Percentiles rank a stretch among this genome's conserved stretches.
These are phyloP conservation scores for Gulo gulo DNA, from an alignment of 2,113 vertebrate species.

Conservation along the genomic window DNA sequence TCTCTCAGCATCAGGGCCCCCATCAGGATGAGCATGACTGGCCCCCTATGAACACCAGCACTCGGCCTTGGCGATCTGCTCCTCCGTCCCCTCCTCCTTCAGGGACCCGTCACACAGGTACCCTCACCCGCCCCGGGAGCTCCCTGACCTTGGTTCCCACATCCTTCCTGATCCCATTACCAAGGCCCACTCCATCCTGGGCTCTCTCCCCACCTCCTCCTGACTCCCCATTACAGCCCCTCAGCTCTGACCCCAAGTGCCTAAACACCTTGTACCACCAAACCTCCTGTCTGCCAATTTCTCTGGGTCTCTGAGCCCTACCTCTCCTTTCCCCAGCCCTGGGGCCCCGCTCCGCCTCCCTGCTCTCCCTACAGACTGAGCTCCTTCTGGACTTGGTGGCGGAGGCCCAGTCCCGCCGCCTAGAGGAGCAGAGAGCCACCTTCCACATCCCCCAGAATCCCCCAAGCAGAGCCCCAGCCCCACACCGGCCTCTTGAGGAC, in stretches of 20 bases:
- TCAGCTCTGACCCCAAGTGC: not conserved
- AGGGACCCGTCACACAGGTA: slow-evolving; percentile 69
- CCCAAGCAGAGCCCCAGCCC: not conserved
- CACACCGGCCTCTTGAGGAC: slow-evolving; percentile 67
- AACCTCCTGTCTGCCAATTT: not conserved
- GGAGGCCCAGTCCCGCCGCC: slow-evolving; percentile 87
- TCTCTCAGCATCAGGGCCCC: slow-evolving; percentile 42
- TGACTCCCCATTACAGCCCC: not conserved
- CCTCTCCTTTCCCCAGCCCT: slow-evolving; percentile 75
- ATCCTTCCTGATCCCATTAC: not conserved
- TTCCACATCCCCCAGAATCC: slow-evolving; percentile 64
- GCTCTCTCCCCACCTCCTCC: not conserved
- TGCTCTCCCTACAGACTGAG: slow-evolving; percentile 91
- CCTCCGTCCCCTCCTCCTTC: slow-evolving; percentile 74
- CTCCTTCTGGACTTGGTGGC: slow-evolving; percentile 91
- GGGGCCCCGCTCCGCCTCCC: slow-evolving; percentile 86
- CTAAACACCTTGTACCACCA: not conserved
- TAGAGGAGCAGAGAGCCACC: slow-evolving; percentile 90
- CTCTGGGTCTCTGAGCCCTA: not conserved
- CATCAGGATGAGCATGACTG: slow-evolving; percentile 59
- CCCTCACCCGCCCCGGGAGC: not conserved
- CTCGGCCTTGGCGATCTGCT: slow-evolving; percentile 75
- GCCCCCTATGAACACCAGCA: slow-evolving; percentile 49
- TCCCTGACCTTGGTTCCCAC: not conserved
- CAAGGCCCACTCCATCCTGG: not conserved